Percentiles rank a stretch among this genome's conserved stretches.
Evolutionary conservation across 64 coral and sea anemone species (phyloP).

Genomic region (Pocillopora damicornis): DNA sequence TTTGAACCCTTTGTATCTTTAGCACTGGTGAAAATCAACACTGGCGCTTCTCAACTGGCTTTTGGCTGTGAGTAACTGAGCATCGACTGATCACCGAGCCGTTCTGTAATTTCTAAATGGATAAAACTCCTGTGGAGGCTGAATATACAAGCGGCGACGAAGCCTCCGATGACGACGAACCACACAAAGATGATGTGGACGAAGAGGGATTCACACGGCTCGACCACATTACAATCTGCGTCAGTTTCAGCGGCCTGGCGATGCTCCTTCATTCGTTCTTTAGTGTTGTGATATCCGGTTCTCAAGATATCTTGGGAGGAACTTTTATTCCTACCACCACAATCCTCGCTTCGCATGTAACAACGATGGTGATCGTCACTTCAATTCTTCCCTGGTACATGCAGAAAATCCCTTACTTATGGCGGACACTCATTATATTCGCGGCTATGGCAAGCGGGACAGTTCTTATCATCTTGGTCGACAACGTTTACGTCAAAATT

Average conservation of each 20-base stretch:
- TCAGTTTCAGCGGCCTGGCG: constrained; percentile 69
- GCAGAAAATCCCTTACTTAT: constrained; percentile 76
- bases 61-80: too few species aligned
- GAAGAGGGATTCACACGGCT: constrained; percentile 3
- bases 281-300: constrained; percentile 57
- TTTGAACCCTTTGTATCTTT: too few species aligned
- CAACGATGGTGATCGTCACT: constrained; percentile 72
- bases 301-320: constrained; percentile 78
- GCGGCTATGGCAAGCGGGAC: constrained; percentile 57
- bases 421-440: constrained; percentile 57
- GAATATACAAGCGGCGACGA: constrained; percentile 23
- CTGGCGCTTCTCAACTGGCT: too few species aligned
- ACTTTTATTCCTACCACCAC: constrained; percentile 64
- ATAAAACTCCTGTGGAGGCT: neutral
- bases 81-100: too few species aligned
- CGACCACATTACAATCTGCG: constrained; percentile 37
- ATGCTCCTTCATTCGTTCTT: constrained; percentile 62
- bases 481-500: constrained; percentile 62
- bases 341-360: constrained; percentile 66
- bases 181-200: constrained; percentile 24
- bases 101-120: neutral
- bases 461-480: constrained; percentile 49
- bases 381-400: constrained; percentile 74
- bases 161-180: neutral
- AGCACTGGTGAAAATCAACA: too few species aligned